Conservation (phyloP, 2,113 vertebrate genomes). For the Balaenoptera acutorostrata region DNA sequence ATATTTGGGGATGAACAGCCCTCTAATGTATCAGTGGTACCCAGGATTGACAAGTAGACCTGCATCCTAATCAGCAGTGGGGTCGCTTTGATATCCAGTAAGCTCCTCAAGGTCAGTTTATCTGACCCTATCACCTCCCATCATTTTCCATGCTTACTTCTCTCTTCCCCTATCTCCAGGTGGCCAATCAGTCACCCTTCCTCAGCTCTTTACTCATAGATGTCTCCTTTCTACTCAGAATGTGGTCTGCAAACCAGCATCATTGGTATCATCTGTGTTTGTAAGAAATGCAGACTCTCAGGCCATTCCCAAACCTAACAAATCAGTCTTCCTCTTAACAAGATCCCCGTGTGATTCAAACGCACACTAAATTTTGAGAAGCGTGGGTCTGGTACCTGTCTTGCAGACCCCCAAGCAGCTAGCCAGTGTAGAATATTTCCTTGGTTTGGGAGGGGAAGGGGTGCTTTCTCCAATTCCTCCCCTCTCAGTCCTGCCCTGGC, state of each 20-base stretch:
- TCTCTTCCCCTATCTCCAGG: background rate
- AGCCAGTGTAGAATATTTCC: background rate
- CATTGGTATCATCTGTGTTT: background rate
- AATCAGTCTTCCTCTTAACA: background rate
- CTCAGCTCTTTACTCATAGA: background rate
- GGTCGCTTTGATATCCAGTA: background rate
- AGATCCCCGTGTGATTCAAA: background rate
- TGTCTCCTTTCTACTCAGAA: background rate
- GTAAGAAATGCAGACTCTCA: background rate
- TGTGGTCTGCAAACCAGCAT: background rate
- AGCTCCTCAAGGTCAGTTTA: background rate
- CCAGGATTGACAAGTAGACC: background rate
- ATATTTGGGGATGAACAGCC: background rate
- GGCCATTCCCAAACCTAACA: background rate
- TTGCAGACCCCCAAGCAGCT: background rate
- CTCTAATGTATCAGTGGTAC: background rate
- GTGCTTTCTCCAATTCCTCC: fast-evolving
- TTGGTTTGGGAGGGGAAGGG: background rate
- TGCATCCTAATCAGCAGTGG: background rate
- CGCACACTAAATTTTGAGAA: background rate
- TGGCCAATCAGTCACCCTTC: background rate
- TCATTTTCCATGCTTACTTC: background rate
- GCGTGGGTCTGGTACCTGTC: background rate
- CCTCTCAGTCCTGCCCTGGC: fast-evolving
- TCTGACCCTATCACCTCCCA: background rate